These are phyloP conservation scores for Escarpia spicata DNA, from an alignment of 2,888 invertebrate species.

Conservation along the genomic window DNA sequence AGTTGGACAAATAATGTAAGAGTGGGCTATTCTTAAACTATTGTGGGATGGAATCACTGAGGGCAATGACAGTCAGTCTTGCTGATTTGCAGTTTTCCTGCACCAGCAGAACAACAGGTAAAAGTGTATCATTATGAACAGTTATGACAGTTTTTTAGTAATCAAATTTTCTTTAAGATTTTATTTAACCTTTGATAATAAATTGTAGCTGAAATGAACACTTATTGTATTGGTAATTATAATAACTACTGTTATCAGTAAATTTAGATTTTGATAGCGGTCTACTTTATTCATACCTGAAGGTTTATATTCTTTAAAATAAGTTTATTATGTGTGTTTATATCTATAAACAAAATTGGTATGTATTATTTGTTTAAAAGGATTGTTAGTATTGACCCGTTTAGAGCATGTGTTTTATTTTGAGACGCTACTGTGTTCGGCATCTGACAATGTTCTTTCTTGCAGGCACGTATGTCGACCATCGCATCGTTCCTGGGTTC, in stretches of 20 bases:
- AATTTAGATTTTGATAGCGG: not conserved
- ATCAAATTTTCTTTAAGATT: not conserved
- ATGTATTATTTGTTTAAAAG: not conserved
- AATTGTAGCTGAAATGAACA: not conserved
- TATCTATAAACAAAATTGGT: not conserved
- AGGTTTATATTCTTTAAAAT: not conserved
- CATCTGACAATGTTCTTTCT: not conserved
- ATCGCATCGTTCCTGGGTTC: slow-evolving; percentile 78
- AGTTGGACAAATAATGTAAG: not conserved
- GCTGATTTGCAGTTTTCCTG: not conserved
- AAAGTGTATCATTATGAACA: not conserved
- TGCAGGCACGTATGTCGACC: slow-evolving; percentile 77
- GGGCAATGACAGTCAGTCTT: not conserved
- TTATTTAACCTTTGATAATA: not conserved
- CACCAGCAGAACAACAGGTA: not conserved
- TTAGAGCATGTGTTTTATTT: not conserved
- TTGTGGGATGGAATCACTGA: not conserved
- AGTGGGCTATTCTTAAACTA: not conserved
- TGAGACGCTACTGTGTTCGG: not conserved
- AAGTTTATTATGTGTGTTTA: not conserved
- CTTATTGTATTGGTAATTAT: not conserved
- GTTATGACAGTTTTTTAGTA: not conserved
- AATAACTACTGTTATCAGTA: not conserved
- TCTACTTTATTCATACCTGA: not conserved
- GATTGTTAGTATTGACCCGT: not conserved